Percentiles rank a stretch among this genome's conserved stretches.
Evolutionary conservation across 2,797 vertebrate species (phyloP).

Genomic region (Neosilurus mollespiculum): DNA sequence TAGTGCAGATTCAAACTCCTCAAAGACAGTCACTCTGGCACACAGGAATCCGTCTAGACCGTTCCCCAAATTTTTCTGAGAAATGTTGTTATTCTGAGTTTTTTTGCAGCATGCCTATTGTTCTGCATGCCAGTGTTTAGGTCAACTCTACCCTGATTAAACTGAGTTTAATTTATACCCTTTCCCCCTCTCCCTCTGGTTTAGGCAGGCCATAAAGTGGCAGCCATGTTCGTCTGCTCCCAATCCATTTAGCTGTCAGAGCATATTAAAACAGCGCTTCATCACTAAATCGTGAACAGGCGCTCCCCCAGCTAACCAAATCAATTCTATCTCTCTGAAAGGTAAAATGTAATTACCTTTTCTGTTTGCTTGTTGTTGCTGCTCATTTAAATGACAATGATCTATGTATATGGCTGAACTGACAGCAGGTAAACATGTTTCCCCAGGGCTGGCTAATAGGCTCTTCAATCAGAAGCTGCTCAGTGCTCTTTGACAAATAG

Average conservation of each 20-base stretch:
- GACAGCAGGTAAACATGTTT: conserved; percentile 63
- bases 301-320: conserved; percentile 53
- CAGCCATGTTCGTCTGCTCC: conserved; percentile 46
- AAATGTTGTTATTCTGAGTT: conserved; percentile 7
- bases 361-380: conserved; percentile 62
- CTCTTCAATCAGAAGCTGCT: conserved; percentile 52
- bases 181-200: conserved; percentile 34
- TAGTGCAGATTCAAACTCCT: background rate
- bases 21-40: background rate
- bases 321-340: conserved; percentile 58
- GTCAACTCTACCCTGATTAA: conserved; percentile 47
- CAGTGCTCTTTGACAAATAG: conserved; percentile 47
- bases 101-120: conserved; percentile 21
- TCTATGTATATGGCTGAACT: conserved; percentile 57
- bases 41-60: background rate
- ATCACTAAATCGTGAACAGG: conserved; percentile 57
- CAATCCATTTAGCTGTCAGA: conserved; percentile 59
- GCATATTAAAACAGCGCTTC: conserved; percentile 57
- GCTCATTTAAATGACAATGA: conserved; percentile 63
- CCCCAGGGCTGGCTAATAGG: conserved; percentile 52
- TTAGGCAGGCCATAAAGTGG: conserved; percentile 42
- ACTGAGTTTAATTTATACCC: conserved; percentile 37
- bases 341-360: conserved; percentile 62
- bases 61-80: background rate
- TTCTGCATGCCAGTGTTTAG: conserved; percentile 29